Conservation (phyloP, 2,797 vertebrate genomes). For the Neomorphus geoffroyi region DNA sequence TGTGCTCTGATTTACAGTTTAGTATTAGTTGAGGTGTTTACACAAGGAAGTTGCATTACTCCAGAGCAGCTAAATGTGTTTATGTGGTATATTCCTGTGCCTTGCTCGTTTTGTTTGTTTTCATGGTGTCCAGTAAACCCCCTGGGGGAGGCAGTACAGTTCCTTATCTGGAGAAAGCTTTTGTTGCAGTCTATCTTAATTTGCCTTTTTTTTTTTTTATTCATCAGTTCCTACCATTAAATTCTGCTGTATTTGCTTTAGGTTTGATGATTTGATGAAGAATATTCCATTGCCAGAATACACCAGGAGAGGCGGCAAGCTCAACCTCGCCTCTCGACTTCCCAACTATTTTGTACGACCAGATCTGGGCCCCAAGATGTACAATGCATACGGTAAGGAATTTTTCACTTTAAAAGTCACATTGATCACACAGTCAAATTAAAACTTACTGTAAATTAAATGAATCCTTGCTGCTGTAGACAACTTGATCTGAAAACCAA, state of each 20-base stretch:
- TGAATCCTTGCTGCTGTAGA: not conserved
- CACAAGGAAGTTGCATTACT: not conserved
- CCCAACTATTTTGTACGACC: constrained; percentile 81
- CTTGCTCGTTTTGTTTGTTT: not conserved
- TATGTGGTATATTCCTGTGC: not conserved
- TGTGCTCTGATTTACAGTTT: not conserved
- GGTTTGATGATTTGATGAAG: constrained; percentile 83
- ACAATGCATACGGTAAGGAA: constrained; percentile 81
- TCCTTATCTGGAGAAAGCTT: not conserved
- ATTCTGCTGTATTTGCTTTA: constrained; percentile 24
- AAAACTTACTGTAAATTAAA: not conserved
- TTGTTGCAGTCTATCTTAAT: not conserved
- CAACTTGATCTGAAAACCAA: not conserved
- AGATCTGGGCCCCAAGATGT: constrained; percentile 83
- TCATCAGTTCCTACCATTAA: not conserved
- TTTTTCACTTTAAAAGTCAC: not conserved
- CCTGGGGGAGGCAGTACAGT: not conserved
- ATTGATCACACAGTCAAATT: fast-evolving
- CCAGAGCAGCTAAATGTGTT: not conserved
- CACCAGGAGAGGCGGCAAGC: constrained; percentile 79
- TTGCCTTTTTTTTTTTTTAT: not conserved
- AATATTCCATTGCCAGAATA: constrained; percentile 83
- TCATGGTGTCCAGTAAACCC: not conserved
- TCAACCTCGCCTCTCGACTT: constrained; percentile 81
- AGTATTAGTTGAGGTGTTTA: not conserved